A percentile compares a stretch with the other conserved stretches of the same genome.
Evolutionary conservation across 1,140 invertebrate genomes (phyloP).

Genomic region (Trichonephila clavata): DNA sequence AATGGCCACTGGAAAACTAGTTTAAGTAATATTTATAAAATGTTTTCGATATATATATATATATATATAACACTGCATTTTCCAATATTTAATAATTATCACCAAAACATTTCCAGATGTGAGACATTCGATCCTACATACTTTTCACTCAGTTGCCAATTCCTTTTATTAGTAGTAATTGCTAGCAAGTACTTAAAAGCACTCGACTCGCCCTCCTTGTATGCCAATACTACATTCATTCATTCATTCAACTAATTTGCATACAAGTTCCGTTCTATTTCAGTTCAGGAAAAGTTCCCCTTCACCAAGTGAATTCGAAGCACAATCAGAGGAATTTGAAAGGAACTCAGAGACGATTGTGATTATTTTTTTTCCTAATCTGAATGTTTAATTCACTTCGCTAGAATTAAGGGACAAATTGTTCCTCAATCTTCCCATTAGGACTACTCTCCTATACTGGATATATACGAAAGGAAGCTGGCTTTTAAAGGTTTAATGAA

Average conservation of each 20-base stretch:
- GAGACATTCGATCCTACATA: neutral
- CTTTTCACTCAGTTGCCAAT: constrained; percentile 25
- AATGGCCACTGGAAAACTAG: neutral
- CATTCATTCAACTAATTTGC: constrained; percentile 32
- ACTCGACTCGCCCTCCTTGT: neutral
- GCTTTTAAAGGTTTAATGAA: constrained; percentile 7
- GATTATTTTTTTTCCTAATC: neutral
- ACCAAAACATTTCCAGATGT: neutral
- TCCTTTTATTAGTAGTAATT: constrained; percentile 24
- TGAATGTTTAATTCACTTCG: constrained; percentile 16
- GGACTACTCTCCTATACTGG: neutral
- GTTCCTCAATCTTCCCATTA: constrained; percentile 9
- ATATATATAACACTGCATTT: neutral
- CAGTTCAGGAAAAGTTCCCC: neutral
- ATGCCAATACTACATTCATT: neutral
- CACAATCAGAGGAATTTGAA: constrained; percentile 26
- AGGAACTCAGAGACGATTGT: neutral
- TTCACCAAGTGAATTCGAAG: neutral
- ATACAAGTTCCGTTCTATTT: neutral
- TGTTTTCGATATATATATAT: constrained; percentile 65
- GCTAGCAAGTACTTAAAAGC: constrained; percentile 19
- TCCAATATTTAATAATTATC: neutral
- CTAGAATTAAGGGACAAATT: constrained; percentile 13
- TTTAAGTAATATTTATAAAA: neutral
- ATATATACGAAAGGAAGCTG: neutral